Conservation (phyloP, 2,113 vertebrate species). For the Phoenicopterus ruber region DNA sequence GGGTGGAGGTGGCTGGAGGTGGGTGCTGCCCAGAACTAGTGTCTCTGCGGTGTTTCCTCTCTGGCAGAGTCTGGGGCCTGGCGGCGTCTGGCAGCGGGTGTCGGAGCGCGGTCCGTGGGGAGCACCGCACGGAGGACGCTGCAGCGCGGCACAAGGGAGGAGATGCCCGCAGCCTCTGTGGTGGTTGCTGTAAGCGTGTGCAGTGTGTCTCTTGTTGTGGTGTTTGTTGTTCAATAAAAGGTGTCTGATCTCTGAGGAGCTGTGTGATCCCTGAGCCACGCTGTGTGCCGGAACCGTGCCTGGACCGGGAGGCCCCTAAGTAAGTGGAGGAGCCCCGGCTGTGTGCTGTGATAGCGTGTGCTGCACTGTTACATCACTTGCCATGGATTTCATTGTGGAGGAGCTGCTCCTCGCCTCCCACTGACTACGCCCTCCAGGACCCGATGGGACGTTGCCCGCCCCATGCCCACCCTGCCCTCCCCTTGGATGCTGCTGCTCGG, state of each 20-base stretch:
- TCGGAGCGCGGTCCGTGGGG: fast-evolving
- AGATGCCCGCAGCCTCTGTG: background rate
- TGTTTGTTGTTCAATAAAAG: background rate
- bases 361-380: background rate
- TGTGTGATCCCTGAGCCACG: background rate
- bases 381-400: background rate
- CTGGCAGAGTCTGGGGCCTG: background rate
- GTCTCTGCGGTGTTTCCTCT: background rate
- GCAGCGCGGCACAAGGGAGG: background rate
- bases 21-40: background rate
- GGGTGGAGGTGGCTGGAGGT: background rate
- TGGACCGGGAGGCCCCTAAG: background rate
- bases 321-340: too few relatives aligned
- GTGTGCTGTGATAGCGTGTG: background rate
- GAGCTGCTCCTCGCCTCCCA: background rate
- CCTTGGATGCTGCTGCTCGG: background rate
- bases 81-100: background rate
- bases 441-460: background rate
- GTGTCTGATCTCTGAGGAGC: background rate
- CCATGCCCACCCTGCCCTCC: background rate
- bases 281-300: background rate
- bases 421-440: background rate
- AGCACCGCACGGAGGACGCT: background rate
- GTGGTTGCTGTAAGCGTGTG: background rate
- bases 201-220: too few relatives aligned